Evolutionary conservation across 2,797 vertebrate species (phyloP), one percentile per base, ranked within the genome.

Genomic region (Molothrus aeneus): DNA sequence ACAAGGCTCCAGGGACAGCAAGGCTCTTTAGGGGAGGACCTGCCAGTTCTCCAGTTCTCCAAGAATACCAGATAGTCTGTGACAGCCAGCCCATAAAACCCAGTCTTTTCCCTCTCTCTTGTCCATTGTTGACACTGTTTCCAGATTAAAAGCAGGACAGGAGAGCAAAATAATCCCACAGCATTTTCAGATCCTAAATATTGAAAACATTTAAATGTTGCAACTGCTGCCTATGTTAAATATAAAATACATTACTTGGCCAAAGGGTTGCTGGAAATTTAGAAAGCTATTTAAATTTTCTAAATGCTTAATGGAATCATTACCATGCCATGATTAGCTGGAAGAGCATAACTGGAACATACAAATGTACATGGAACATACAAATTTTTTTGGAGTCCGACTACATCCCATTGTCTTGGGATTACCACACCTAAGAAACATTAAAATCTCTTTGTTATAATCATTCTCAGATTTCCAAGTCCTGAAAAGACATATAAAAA

Each of bases 301-400:
- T n/a, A 71, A 80, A 60, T 25, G 25, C 31, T 64, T 50, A 53
- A 64, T 48, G 31, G 42, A 65, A 17, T 45, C 4, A 2, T 24
- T 13, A 17, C 15, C 15, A 65, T 45, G 24, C 59, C 28, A 12
- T 7, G 36, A 45, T 18, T 56, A 60, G 15, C 47, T 68, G 5
- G 3, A 54, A 61, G 31, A 87, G 28, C 22, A 14, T 14, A 60
- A 32, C 31, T 1, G 5, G 1, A 3, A 17, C 25, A 54, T 5
- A 7, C 48, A 75, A 78, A 36, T 9, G 11, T 32, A 32, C 13
- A 32, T 1, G 6, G 1, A 2, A 18, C 28, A 40, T 5, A 7
- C 42, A 72, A 79, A 36, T 12, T 10, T 24, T 20, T 56, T 28
- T 43, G 38, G 48, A 22, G n/a, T 9, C 24, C 0, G 0, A 7